A percentile compares a stretch with the other conserved stretches of the same genome.
Conservation (phyloP, 2,797 vertebrate genomes). For the Poeciliopsis paucimaculata region DNA sequence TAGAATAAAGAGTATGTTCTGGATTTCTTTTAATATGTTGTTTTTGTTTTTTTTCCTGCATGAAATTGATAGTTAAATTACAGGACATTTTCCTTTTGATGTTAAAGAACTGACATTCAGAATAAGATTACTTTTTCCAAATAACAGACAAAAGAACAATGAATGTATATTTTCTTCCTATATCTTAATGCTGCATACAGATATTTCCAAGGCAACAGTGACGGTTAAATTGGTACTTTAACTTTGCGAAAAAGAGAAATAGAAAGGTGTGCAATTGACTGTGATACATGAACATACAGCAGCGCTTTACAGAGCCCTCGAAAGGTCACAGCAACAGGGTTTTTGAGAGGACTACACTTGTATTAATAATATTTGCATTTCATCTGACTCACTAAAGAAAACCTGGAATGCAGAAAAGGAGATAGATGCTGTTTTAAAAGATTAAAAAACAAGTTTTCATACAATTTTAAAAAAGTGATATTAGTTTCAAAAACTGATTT, state of each 20-base stretch:
- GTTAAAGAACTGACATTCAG: not conserved
- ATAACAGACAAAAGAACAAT: not conserved
- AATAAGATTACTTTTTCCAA: not conserved
- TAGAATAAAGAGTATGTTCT: too few species aligned
- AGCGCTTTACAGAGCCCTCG: not conserved
- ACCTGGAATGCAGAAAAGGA: not conserved
- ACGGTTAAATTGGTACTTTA: not conserved
- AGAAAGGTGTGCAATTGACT: not conserved
- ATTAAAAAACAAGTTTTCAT: not conserved
- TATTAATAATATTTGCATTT: constrained; percentile 6
- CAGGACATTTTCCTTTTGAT: not conserved
- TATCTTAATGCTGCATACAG: not conserved
- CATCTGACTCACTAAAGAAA: not conserved
- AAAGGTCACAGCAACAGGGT: constrained; percentile 4
- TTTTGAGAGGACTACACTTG: not conserved
- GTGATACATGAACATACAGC: not conserved
- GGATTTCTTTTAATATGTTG: too few species aligned
- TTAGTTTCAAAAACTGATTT: not conserved
- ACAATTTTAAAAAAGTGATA: not conserved
- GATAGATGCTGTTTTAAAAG: not conserved
- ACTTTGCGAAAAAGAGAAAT: not conserved
- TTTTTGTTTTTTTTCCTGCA: too few species aligned
- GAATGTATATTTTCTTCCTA: too few species aligned
- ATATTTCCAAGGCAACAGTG: constrained; percentile 5
- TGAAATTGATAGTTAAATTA: too few species aligned